Evolutionary conservation across 53 echinoderm and acorn worm genomes (phyloP), one percentile per base, ranked within the genome.

Genomic region (Hippasteria phrygiana): DNA sequence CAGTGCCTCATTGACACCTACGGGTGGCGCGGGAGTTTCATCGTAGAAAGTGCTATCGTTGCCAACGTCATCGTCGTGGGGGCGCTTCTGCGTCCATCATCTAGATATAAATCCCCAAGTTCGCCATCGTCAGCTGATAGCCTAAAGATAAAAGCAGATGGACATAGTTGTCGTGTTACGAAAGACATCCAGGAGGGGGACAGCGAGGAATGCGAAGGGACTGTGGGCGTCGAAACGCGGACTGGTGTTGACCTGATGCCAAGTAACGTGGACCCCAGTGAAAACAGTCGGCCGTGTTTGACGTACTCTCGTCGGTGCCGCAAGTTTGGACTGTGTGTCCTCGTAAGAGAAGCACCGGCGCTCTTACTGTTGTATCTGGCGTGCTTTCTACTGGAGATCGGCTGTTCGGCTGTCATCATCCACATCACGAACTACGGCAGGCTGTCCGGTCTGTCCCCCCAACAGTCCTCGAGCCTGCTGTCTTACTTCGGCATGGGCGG

Each of bases 11-110:
- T 75, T 11, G 75, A 88, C 42, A 59, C 18, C 45, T 88, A 31
- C 17, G 88, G 88, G 16, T 88, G 88, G 88, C 43, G 66, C 4
- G 88, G 88, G 18, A 75, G 75, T 88, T 37, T 74, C 14, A 12
- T 88, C 9, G 75, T 88, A 6, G 75, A 88, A 50, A 47, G 59
- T 34, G 88, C 88, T 64, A 64, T 88, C 16, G 33, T 75, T 1
- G 47, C 63, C 26, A n/a, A 88, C 59, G 43, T 88, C 26, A 46
- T 88, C 18, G 75, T 75, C 27, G 22, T 64, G 42, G 88, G 59
- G 8, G 59, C 75, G 17, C 43, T 88, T 17, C 27, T 75, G 5
- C 42, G 88, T 27, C 88, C 88, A 31, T 42, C 55, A 35, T 77
- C 77, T 14, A 77, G 55, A 36, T 77, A 54, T 35, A 77, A 77